phyloP scores from a whole-genome alignment of 1,140 invertebrate genomes.

The Dreissena polymorpha region DNA sequence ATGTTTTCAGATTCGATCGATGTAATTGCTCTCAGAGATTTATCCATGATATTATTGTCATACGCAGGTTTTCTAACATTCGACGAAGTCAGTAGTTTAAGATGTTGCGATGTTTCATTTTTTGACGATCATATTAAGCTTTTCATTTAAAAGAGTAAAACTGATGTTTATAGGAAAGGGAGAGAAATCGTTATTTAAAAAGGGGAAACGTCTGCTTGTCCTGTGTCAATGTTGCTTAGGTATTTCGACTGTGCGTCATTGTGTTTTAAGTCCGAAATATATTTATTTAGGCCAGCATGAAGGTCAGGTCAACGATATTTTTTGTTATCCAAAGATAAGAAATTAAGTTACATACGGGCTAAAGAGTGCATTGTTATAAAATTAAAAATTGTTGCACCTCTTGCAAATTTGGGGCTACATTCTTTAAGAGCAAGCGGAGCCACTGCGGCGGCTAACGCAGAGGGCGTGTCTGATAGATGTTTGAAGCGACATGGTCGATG shows the following conservation, averaged over 20 bases:
- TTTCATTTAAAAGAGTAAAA: slow-evolving; percentile 48
- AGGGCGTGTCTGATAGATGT: background rate
- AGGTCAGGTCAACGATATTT: background rate
- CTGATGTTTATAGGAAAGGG: slow-evolving; percentile 49
- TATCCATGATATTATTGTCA: slow-evolving; percentile 53
- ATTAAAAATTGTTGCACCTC: slow-evolving; percentile 1
- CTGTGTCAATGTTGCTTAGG: slow-evolving; percentile 43
- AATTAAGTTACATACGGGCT: background rate
- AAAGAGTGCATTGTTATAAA: background rate
- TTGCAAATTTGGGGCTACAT: background rate
- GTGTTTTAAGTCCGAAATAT: background rate
- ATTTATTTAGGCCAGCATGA: background rate
- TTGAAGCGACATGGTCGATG: background rate
- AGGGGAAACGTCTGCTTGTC: slow-evolving; percentile 35
- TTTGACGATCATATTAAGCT: slow-evolving; percentile 24
- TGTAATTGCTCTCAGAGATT: slow-evolving; percentile 41
- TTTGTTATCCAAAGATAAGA: background rate
- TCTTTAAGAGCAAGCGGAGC: background rate
- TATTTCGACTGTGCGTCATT: background rate
- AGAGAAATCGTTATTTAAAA: slow-evolving; percentile 32
- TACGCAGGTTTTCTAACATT: slow-evolving; percentile 53
- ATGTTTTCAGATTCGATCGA: slow-evolving; percentile 19
- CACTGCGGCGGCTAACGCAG: background rate
- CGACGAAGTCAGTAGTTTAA: slow-evolving; percentile 49
- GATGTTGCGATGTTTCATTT: slow-evolving; percentile 47